Base-by-base conservation (phyloP, 2,113 vertebrate species). In the Jacana jacana region DNA sequence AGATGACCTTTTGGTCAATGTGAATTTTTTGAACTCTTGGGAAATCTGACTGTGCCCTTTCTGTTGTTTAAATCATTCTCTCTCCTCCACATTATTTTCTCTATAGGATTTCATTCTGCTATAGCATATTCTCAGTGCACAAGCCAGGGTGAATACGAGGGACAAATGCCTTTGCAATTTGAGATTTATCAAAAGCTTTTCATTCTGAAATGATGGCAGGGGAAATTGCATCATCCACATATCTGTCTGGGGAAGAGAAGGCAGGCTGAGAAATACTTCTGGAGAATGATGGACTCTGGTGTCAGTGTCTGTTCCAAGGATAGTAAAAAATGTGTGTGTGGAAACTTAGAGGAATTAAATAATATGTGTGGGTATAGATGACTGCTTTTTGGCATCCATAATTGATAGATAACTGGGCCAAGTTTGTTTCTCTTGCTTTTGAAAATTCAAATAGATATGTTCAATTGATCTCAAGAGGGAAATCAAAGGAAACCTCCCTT, bases 101-200 rank as follows among this genome's bases (percentile, higher is more conserved):
- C 35, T 81, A 63, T 79, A 80, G 37, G 18, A 85, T 93, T 97
- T 95, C 37, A 51, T 89, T 96, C 91, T 60, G 33, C 55, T 91
- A 19, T 39, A 76, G 68, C 42, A 76, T 82, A 73, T 63, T 90
- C 79, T 91, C 63, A 76, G 39, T 72, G 72, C 61, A 84, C 77
- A 70, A 84, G 55, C 37, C 19, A 11, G 58, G 69, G 65, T 84
- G 86, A 95, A 85, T 49, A 61, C 93, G 83, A 92, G 52, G 72
- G 86, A 72, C 51, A 33, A 88, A 57, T 7, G 30, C 33, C 48
- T 79, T 82, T 65, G 54, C 78, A 93, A 65, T 81, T 39, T 92
- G 89, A 95, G 86, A 95, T 97, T 94, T 94, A 96, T 96, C 91
- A 86, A 96, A 95, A 96, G 77, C 30, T 88, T 90, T 96, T 95